Percentiles rank a stretch among this genome's conserved stretches.
Conservation (phyloP, 2,797 vertebrate species). For the Premnoplex brunnescens region DNA sequence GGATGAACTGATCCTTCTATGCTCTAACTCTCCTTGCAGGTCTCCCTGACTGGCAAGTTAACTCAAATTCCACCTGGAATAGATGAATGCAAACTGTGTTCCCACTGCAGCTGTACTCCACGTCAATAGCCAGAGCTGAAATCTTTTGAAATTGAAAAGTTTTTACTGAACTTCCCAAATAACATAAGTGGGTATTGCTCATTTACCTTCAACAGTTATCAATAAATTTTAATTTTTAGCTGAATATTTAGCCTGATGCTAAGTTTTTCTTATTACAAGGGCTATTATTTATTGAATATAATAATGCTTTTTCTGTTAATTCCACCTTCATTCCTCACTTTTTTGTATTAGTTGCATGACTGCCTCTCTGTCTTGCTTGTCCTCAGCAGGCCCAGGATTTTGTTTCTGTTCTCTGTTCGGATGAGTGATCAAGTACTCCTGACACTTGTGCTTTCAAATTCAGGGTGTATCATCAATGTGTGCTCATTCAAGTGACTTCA, state of each 20-base stretch:
- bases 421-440: background rate
- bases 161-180: background rate
- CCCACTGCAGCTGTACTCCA: background rate
- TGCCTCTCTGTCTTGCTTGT: background rate
- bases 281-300: background rate
- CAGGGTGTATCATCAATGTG: background rate
- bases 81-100: background rate
- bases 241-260: rapidly evolving
- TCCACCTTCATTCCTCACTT: background rate
- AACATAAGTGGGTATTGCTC: background rate
- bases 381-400: background rate
- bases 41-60: background rate
- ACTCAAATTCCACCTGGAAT: background rate
- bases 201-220: background rate
- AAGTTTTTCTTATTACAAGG: background rate
- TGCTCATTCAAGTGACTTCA: background rate
- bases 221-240: background rate
- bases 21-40: background rate
- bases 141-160: background rate
- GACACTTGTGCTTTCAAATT: background rate
- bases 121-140: background rate
- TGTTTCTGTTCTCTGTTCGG: background rate
- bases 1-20: rapidly evolving
- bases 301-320: background rate
- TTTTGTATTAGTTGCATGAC: background rate